These are phyloP conservation scores for Eumerus sabulonum DNA, from an alignment of 2,888 invertebrate genomes.

Conservation along the genomic window DNA sequence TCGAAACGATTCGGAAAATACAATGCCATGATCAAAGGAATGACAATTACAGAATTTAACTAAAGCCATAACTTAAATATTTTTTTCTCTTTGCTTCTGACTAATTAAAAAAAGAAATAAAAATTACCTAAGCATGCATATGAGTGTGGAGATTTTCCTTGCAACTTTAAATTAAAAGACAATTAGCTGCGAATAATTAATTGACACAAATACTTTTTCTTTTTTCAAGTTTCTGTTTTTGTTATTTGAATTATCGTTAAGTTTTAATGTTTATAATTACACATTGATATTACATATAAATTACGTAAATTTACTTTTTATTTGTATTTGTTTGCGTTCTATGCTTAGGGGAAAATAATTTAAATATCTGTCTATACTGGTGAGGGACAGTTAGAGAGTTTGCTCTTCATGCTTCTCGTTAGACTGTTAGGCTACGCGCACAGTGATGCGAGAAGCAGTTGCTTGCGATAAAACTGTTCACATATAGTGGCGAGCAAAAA, in stretches of 20 bases:
- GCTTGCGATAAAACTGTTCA: too few species aligned
- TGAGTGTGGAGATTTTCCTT: too few species aligned
- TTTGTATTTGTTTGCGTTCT: slow-evolving; percentile 3
- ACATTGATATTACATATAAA: slow-evolving; percentile 57
- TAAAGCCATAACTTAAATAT: too few species aligned
- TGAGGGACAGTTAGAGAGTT: slow-evolving; percentile 21
- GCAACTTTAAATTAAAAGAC: too few species aligned
- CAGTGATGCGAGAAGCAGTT: too few species aligned
- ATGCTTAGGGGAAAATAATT: slow-evolving; percentile 25
- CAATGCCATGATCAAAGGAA: slow-evolving; percentile 20
- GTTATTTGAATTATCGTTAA: neutral
- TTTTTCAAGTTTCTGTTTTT: slow-evolving; percentile 30
- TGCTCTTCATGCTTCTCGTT: neutral
- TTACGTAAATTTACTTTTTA: slow-evolving; percentile 31
- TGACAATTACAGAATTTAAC: slow-evolving; percentile 40
- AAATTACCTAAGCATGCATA: too few species aligned
- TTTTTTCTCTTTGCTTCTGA: too few species aligned
- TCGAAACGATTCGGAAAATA: neutral
- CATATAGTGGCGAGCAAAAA: too few species aligned
- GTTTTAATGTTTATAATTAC: slow-evolving; percentile 38
- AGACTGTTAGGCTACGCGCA: too few species aligned
- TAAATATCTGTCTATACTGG: slow-evolving; percentile 15
- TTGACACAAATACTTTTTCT: slow-evolving; percentile 54
- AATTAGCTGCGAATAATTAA: slow-evolving; percentile 44
- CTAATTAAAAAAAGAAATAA: slow-evolving; percentile 4